Evolutionary conservation across 1,140 invertebrate species (phyloP).

Genomic region (Heliconius hewitsoni): DNA sequence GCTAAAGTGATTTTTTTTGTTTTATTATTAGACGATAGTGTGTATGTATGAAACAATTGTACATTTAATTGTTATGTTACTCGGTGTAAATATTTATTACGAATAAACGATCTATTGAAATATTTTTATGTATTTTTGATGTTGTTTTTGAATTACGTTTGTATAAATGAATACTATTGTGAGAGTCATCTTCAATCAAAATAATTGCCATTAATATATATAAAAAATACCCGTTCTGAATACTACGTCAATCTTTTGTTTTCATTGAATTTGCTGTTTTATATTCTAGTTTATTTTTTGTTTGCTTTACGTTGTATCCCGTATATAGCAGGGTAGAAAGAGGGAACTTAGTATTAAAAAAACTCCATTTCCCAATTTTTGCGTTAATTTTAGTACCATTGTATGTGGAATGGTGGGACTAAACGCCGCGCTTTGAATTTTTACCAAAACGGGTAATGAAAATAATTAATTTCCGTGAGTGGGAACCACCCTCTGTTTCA

Average conservation of each 20-base stretch:
- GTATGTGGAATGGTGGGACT: no score
- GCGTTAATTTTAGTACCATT: no score
- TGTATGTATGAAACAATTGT: neutral
- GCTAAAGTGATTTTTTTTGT: no score
- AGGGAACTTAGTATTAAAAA: no score
- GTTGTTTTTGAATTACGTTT: neutral
- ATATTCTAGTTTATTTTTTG: no score
- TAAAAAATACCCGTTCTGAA: neutral
- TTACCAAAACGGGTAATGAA: no score
- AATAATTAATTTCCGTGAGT: no score
- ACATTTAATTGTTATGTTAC: neutral
- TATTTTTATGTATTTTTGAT: neutral
- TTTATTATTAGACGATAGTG: neutral
- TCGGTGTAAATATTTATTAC: slow-evolving; percentile 3
- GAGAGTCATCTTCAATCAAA: slow-evolving; percentile 6
- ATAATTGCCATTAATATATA: neutral
- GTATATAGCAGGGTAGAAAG: no score
- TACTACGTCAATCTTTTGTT: neutral
- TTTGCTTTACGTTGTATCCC: no score
- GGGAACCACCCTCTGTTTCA: no score
- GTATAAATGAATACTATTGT: neutral
- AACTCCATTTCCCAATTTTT: no score
- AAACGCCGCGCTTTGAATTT: no score
- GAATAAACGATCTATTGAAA: neutral
- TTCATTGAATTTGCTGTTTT: neutral